Conservation (phyloP, 1,140 invertebrate genomes). For the Drosophila mauritiana region DNA sequence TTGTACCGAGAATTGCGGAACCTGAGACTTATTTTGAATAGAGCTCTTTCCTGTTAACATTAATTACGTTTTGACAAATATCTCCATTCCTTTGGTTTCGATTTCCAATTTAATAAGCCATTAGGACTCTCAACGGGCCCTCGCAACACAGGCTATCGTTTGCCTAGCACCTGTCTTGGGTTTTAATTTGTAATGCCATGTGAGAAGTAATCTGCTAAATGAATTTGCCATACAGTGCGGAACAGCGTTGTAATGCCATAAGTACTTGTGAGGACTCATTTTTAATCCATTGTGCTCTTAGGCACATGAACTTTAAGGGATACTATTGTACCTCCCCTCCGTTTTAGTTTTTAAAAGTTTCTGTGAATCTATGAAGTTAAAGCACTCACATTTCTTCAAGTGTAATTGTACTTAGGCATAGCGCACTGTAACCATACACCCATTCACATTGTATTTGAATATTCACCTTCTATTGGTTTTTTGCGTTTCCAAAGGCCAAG, state of each 20-base stretch:
- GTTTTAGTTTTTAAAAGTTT: too few relatives aligned
- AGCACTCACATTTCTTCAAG: too few relatives aligned
- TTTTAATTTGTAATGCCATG: conserved; percentile 15
- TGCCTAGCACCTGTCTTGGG: conserved; percentile 8
- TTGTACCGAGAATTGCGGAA: neutral
- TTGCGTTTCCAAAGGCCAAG: neutral
- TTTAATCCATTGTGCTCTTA: too few relatives aligned
- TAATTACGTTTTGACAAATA: conserved; percentile 33
- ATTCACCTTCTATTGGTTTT: neutral
- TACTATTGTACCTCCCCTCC: too few relatives aligned
- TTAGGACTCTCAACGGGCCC: conserved; percentile 1
- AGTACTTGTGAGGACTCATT: too few relatives aligned
- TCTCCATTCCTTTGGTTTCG: neutral
- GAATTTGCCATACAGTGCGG: conserved; percentile 4
- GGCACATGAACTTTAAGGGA: too few relatives aligned
- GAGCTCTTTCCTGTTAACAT: neutral
- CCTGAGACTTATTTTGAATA: neutral
- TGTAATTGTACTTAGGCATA: neutral
- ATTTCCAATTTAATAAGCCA: conserved; percentile 31
- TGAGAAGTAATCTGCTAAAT: conserved; percentile 19
- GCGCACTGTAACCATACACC: neutral
- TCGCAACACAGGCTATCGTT: conserved; percentile 9
- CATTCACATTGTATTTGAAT: conserved; percentile 5
- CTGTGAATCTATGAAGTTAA: too few relatives aligned
- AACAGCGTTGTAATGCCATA: neutral